Conservation (phyloP, 64 coral and sea anemone genomes). For the Montipora sp. region DNA sequence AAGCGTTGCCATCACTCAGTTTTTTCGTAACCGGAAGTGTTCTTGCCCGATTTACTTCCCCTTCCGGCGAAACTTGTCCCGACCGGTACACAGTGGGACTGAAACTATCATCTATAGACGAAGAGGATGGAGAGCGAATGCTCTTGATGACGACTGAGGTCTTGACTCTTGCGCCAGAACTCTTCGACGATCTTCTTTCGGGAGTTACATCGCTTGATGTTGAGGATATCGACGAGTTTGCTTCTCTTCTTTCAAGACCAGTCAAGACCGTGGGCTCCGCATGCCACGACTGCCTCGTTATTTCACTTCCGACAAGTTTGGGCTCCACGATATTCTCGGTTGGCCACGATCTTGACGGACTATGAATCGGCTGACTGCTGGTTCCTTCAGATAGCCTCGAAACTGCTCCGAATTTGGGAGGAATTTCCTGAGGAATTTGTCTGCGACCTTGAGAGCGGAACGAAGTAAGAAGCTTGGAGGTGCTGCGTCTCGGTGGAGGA, state of each 20-base stretch:
- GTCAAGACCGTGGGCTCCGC: constrained; percentile 58
- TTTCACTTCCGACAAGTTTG: constrained; percentile 19
- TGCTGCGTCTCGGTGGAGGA: constrained; percentile 79
- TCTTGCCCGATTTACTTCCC: background rate
- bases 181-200: constrained; percentile 19
- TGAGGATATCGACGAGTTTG: background rate
- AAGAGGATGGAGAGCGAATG: constrained; percentile 26
- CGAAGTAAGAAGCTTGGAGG: constrained; percentile 77
- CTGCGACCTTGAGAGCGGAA: constrained; percentile 68
- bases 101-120: constrained; percentile 9
- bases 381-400: constrained; percentile 15
- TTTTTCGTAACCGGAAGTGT: background rate
- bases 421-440: constrained; percentile 37
- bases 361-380: constrained; percentile 59
- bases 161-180: background rate
- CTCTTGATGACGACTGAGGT: constrained; percentile 16
- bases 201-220: constrained; percentile 25
- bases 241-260: constrained; percentile 10
- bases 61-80: background rate
- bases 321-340: constrained; percentile 39
- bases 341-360: constrained; percentile 84
- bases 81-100: constrained; percentile 24
- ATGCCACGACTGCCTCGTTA: constrained; percentile 82
- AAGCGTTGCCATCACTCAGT: background rate
- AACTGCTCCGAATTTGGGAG: constrained; percentile 31